Base-by-base conservation (phyloP, 2,888 invertebrate genomes). In the Agonopterix arenella region DNA sequence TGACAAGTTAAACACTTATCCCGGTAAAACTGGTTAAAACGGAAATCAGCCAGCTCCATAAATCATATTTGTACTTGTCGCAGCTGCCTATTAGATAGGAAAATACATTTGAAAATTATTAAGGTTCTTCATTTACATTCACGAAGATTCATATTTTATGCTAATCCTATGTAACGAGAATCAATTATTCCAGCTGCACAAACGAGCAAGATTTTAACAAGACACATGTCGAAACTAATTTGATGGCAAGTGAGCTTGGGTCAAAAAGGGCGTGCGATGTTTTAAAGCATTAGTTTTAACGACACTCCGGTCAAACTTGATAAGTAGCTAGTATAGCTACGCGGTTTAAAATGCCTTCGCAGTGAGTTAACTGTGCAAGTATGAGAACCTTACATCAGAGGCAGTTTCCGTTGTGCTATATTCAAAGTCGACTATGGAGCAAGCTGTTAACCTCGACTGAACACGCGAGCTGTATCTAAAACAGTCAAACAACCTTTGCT, bases 41-140 rank as follows among this genome's bases (percentile, higher is more conserved):
- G 88, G 84, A 85, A 81, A 84, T 73, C 77, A 77, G 72, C 70
- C 73, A 72, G 65, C 64, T 73, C 71, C 84, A 86, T 85, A 69
- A 82, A 84, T 79, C 65, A 69, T 77, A 81, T 83, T 84, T 84
- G 77, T 66, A 69, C 18, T 8, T 18, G 64, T 11, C 63, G 28
- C 28, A 28, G 28, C 28, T 28, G 28, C 28, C 28, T 40, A 7
- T n/a, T 40, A 40, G 40, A 40, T 40, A 40, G 40, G 40, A 40
- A 40, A n/a, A n/a, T n/a, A n/a, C n/a, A 9, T 40, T 45, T 40
- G 42, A 44, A 13, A 38, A 28, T 28, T 28, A 28, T 28, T 28
- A 28, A 28, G 28, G 28, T 28, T 28, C 28, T 28, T 28, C 28
- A 28, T 5, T 28, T 28, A 28, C 28, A 28, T 28, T 5, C 28